Evolutionary conservation across 1,140 invertebrate species (phyloP), one percentile per base, ranked within the genome.

Genomic region (Drosophila baimaii): DNA sequence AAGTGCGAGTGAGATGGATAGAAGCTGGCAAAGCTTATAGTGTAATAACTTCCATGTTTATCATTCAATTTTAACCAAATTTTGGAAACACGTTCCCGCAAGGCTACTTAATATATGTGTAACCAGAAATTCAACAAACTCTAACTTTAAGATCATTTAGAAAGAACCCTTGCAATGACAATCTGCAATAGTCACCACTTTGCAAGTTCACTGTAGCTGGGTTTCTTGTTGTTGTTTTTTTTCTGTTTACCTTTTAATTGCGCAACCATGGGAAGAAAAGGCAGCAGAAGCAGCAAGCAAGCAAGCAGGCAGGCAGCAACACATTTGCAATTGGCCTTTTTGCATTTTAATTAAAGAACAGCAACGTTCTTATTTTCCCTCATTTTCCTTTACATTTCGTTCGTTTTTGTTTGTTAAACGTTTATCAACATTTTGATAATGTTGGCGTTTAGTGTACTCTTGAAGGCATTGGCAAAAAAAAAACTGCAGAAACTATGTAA

Each of bases 381-480:
- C 35, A 43, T 21, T 29, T 21, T 19, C 25, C n/a, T 39, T 27
- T 25, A 21, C 51, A 54, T 41, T 33, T 39, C 21, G 33, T 49
- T 46, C 27, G 31, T 41, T 68, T 65, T 52, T 37, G 35, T 69
- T 54, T 54, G 84, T 68, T 90, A 89, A 89, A 89, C 84, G 84
- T 89, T 89, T 89, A 89, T 90, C 84, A 89, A 88, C 84, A 84
- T 90, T 84, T 89, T 90, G 85, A 89, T 90, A 89, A 90, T 90
- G 81, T 81, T 78, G 80, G 85, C 78, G 69, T 76, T 70, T 74
- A 78, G 75, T 81, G 80, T 81, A 77, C 52, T 65, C 51, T 47
- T 37, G 29, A 19, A 59, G 39, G 35, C 57, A 57, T 49, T 35
- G 57, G 49, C 68, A 41, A 44, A 56, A 61, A 27, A 27, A 35